Conservation (phyloP, 2,113 vertebrate genomes). For the Alligator mississippiensis region DNA sequence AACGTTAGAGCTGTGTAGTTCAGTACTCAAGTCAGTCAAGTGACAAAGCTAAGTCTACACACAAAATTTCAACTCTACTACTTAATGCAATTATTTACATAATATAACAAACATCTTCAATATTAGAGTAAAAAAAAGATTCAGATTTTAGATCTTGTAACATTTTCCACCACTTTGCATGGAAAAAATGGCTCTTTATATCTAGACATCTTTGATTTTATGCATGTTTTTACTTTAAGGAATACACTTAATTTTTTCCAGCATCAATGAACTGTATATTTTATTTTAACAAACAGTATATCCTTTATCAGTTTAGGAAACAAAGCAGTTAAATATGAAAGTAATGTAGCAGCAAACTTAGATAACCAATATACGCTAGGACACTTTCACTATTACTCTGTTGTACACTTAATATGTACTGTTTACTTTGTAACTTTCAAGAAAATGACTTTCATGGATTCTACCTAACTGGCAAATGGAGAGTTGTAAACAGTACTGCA, state of each 20-base stretch:
- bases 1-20: no score
- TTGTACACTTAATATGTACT: not conserved
- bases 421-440: not conserved
- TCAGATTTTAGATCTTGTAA: not conserved
- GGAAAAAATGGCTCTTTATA: not conserved
- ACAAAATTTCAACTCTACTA: no score
- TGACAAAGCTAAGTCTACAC: no score
- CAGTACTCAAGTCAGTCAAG: no score
- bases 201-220: no score
- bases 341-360: fast-evolving
- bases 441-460: not conserved
- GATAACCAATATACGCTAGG: not conserved
- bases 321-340: not conserved
- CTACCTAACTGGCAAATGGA: fast-evolving
- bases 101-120: not conserved
- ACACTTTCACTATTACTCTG: not conserved
- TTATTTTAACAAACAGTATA: not conserved
- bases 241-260: not conserved
- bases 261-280: not conserved
- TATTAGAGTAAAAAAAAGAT: not conserved
- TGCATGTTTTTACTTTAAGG: no score
- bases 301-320: not conserved
- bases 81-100: no score
- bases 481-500: not conserved
- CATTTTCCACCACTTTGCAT: not conserved